Conservation (phyloP, 2,113 vertebrate species). For the Beaufortia kweichowensis region DNA sequence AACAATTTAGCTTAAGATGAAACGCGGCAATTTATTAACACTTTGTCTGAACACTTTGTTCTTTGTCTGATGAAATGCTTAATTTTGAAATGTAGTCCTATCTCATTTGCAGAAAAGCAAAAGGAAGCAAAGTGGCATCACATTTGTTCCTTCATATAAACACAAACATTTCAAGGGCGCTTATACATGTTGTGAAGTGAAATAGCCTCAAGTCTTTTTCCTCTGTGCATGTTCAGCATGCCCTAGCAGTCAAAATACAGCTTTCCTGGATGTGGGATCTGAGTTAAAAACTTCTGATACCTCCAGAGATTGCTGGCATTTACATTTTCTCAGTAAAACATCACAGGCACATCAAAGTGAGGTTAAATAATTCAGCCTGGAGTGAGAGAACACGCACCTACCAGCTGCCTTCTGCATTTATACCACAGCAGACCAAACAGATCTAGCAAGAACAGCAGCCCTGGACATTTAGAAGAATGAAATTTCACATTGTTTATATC, state of each 20-base stretch:
- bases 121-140: not conserved
- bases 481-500: not conserved
- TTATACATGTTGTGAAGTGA: not conserved
- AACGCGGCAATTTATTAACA: too few relatives aligned
- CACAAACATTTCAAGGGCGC: not conserved
- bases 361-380: constrained; percentile 39
- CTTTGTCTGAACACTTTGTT: too few relatives aligned
- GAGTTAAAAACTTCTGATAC: not conserved
- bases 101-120: not conserved
- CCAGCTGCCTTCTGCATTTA: constrained; percentile 6
- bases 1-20: too few relatives aligned
- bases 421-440: not conserved
- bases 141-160: not conserved
- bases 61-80: too few relatives aligned
- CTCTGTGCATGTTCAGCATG: not conserved
- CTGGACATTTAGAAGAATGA: not conserved
- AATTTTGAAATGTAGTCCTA: not conserved
- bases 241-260: not conserved
- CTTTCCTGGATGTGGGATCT: not conserved
- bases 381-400: constrained; percentile 8
- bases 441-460: constrained; percentile 1
- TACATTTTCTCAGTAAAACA: constrained; percentile 28
- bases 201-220: not conserved
- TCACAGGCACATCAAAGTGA: constrained; percentile 13
- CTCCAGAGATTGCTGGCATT: not conserved